Evolutionary conservation across 2,113 vertebrate species (phyloP).

Genomic region (Xiphophorus maculatus): DNA sequence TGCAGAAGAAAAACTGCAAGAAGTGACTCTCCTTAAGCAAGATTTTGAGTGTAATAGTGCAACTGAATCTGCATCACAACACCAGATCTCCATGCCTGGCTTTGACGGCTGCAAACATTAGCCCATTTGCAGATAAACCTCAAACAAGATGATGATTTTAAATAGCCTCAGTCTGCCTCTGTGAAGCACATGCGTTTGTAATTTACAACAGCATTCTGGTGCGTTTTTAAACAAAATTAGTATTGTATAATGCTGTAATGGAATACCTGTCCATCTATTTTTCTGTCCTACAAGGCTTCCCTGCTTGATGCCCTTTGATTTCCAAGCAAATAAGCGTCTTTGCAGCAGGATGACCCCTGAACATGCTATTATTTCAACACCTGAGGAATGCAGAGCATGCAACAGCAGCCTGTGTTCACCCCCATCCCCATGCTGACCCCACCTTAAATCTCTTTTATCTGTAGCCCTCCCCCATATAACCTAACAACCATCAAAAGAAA

Average conservation of each 20-base stretch:
- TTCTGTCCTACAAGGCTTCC: background rate
- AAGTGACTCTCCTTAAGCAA: conserved; percentile 10
- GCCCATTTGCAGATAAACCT: conserved; percentile 32
- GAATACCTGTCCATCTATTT: background rate
- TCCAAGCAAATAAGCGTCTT: conserved; percentile 27
- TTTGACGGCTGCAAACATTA: too few relatives aligned
- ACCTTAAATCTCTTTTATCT: conserved; percentile 22
- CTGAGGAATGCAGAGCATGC: conserved; percentile 80
- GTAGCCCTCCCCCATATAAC: conserved; percentile 43
- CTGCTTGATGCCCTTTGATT: conserved; percentile 9
- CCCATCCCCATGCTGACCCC: conserved; percentile 24
- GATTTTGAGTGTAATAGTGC: conserved; percentile 12
- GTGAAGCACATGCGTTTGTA: too few relatives aligned
- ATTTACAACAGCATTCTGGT: background rate
- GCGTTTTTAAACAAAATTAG: background rate
- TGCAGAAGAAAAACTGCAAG: background rate
- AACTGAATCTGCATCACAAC: conserved; percentile 21
- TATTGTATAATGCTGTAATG: background rate
- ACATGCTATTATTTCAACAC: conserved; percentile 76
- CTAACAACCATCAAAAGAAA: conserved; percentile 22
- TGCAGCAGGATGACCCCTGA: conserved; percentile 67
- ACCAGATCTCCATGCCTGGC: conserved; percentile 21
- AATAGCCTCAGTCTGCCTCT: too few relatives aligned
- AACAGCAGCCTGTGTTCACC: conserved; percentile 59
- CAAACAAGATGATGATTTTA: conserved; percentile 10